These are phyloP conservation scores for Alethe castanea DNA, from an alignment of 2,113 vertebrate genomes.

Conservation along the genomic window DNA sequence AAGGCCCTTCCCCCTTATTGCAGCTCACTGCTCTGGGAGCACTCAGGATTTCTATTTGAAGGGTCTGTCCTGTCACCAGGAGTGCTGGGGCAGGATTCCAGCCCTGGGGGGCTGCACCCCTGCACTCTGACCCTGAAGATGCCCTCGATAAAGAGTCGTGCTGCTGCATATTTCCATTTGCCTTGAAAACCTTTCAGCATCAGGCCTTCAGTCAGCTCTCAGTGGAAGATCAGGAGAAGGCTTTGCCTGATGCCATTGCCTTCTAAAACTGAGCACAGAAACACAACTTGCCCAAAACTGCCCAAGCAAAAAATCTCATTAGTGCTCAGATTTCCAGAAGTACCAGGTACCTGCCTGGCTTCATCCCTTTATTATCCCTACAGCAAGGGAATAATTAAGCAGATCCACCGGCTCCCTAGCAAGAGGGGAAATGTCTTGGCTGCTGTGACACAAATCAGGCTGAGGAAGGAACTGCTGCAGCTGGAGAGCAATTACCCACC, in stretches of 20 bases:
- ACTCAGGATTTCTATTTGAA: accelerated
- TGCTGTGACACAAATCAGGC: neutral
- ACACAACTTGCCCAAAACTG: neutral
- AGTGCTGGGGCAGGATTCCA: accelerated
- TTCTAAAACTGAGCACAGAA: neutral
- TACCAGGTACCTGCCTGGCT: neutral
- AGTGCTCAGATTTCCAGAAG: neutral
- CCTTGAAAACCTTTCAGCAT: neutral
- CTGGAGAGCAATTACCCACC: neutral
- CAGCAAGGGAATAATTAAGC: neutral
- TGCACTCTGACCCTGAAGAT: accelerated
- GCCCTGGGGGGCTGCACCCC: neutral
- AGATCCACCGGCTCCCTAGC: neutral
- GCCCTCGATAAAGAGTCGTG: neutral
- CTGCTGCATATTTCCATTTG: neutral
- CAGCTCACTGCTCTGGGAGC: too few relatives aligned
- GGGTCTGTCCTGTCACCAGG: neutral
- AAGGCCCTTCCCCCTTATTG: neutral
- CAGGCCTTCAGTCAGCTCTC: neutral
- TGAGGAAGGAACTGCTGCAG: neutral
- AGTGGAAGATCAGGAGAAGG: neutral
- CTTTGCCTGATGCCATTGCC: neutral
- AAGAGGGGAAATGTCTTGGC: neutral
- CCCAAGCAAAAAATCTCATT: neutral
- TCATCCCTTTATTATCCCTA: neutral